Conservation (phyloP, 2,113 vertebrate species). For the Corythornis madagascariensis region DNA sequence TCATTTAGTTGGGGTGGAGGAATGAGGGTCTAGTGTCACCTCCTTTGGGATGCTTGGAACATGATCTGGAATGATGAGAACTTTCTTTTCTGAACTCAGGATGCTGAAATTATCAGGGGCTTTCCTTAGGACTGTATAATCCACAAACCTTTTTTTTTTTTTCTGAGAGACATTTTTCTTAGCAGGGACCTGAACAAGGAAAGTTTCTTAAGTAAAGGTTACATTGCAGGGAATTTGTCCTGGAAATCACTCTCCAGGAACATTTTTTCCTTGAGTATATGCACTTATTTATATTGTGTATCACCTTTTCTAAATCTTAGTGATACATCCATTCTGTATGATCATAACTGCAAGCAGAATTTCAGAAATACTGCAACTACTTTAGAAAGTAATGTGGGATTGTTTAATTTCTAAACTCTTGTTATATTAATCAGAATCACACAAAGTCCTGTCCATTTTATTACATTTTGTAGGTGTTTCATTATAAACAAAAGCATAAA, state of each 20-base stretch:
- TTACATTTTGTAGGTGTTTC: background rate
- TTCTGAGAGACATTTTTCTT: conserved; percentile 22
- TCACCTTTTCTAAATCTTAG: background rate
- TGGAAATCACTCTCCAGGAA: background rate
- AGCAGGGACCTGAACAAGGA: background rate
- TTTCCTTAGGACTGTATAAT: background rate
- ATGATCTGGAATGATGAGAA: background rate
- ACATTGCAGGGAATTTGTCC: conserved; percentile 1
- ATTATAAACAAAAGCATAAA: background rate
- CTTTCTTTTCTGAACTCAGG: background rate
- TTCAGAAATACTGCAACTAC: background rate
- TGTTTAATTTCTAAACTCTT: background rate
- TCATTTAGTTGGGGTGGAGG: conserved; percentile 3
- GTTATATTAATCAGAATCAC: background rate
- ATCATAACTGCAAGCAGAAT: background rate
- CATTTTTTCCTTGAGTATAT: background rate
- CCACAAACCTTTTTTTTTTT: background rate
- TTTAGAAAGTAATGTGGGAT: background rate
- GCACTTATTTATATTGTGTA: background rate
- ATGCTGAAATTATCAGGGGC: conserved; percentile 8
- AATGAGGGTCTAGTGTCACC: background rate
- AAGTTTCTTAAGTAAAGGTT: background rate
- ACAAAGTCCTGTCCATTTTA: background rate
- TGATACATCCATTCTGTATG: background rate
- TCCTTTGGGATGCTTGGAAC: conserved; percentile 31